Evolutionary conservation across 2,888 invertebrate species (phyloP).

Genomic region (Drosophila anceps): DNA sequence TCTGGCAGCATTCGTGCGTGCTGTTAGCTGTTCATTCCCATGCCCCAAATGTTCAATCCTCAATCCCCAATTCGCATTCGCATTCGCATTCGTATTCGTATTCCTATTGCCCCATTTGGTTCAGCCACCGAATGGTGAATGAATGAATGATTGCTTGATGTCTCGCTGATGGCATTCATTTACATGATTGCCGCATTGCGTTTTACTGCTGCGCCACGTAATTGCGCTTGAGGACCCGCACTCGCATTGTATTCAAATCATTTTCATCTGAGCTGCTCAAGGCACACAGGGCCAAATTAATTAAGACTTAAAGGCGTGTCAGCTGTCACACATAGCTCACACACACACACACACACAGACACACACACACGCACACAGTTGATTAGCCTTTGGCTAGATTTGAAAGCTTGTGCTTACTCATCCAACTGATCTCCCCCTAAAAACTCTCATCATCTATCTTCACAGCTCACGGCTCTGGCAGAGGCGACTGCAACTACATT

Average conservation of each 20-base stretch:
- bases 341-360: constrained; percentile 15
- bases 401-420: constrained; percentile 43
- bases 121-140: constrained; percentile 21
- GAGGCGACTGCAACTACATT: constrained; percentile 23
- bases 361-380: constrained; percentile 14
- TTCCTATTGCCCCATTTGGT: constrained; percentile 25
- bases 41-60: not conserved
- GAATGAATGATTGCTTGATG: constrained; percentile 49
- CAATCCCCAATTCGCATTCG: constrained; percentile 1
- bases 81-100: constrained; percentile 17
- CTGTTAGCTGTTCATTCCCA: constrained; percentile 26
- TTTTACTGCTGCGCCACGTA: constrained; percentile 61
- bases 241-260: constrained; percentile 62
- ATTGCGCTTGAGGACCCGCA: constrained; percentile 50
- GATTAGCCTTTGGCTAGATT: constrained; percentile 46
- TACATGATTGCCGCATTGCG: constrained; percentile 83
- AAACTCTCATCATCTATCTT: constrained; percentile 22
- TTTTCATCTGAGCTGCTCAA: constrained; percentile 40
- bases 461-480: constrained; percentile 24
- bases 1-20: constrained; percentile 71
- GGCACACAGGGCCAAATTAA: constrained; percentile 59
- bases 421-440: constrained; percentile 30
- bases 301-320: constrained; percentile 63
- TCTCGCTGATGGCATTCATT: constrained; percentile 72
- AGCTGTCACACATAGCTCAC: constrained; percentile 36